These are phyloP conservation scores for Synanthedon andrenaeformis DNA, from an alignment of 2,888 invertebrate genomes.

Conservation along the genomic window DNA sequence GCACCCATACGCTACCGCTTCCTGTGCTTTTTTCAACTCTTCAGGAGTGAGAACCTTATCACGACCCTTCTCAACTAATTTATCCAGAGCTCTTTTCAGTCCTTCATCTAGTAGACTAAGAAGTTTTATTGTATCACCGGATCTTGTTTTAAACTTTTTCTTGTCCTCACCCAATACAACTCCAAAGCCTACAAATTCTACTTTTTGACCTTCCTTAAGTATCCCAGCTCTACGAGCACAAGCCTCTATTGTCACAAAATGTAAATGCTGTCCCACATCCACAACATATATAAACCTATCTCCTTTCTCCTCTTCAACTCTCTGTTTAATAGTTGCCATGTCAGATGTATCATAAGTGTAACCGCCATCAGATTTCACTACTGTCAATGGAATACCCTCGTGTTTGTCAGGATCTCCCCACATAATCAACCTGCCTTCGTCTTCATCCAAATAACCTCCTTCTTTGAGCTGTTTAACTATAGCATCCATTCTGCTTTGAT, in stretches of 20 bases:
- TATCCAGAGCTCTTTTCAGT: constrained; percentile 82
- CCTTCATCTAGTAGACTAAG: constrained; percentile 93
- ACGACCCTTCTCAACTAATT: constrained; percentile 87
- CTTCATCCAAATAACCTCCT: constrained; percentile 79
- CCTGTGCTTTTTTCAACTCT: constrained; percentile 86
- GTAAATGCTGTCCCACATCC: constrained; percentile 89
- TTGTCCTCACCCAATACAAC: constrained; percentile 98
- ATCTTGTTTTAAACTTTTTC: constrained; percentile 98
- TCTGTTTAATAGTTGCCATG: constrained; percentile 89
- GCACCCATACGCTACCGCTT: constrained; percentile 96
- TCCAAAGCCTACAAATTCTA: constrained; percentile 96
- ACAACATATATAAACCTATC: constrained; percentile 94
- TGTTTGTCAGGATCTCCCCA: constrained; percentile 75
- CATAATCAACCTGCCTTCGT: constrained; percentile 87
- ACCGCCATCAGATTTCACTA: constrained; percentile 97
- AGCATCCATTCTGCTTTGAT: constrained; percentile 89
- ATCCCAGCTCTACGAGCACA: constrained; percentile 85
- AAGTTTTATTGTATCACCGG: constrained; percentile 94
- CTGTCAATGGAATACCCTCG: constrained; percentile 87
- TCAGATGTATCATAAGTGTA: constrained; percentile 99
- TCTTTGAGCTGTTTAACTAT: constrained; percentile 81
- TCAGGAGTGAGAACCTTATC: constrained; percentile 84
- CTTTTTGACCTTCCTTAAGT: constrained; percentile 71
- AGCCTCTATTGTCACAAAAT: constrained; percentile 80
- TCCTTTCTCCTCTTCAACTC: constrained; percentile 85